Evolutionary conservation across 2,797 vertebrate genomes (phyloP).

Genomic region (Chelidonichthys spinosus): DNA sequence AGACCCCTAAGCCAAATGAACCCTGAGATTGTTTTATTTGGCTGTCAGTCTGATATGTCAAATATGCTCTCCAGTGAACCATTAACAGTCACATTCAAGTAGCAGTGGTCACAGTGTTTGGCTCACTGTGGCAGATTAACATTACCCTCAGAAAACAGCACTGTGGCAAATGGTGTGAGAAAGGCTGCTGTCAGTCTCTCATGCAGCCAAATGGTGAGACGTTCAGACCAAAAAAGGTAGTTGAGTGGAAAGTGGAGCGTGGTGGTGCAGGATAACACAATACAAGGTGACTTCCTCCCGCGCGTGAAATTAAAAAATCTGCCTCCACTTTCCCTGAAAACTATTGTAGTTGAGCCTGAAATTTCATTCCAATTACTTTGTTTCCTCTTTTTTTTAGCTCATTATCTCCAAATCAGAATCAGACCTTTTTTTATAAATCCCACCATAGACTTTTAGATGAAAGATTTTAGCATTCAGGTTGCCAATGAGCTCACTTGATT

Average conservation of each 20-base stretch:
- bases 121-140: constrained; percentile 46
- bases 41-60: constrained; percentile 9
- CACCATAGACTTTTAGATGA: not conserved
- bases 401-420: not conserved
- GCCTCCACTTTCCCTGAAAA: not conserved
- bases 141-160: constrained; percentile 65
- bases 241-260: constrained; percentile 33
- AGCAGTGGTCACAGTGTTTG: constrained; percentile 41
- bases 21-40: not conserved
- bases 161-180: constrained; percentile 59
- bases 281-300: constrained; percentile 29
- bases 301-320: constrained; percentile 35
- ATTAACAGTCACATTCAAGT: constrained; percentile 11
- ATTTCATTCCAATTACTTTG: not conserved
- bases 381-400: not conserved
- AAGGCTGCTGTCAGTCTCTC: constrained; percentile 53
- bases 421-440: not conserved
- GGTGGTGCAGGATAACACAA: constrained; percentile 19
- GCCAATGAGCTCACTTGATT: not conserved
- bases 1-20: constrained; percentile 18
- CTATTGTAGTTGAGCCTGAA: not conserved
- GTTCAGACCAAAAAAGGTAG: constrained; percentile 73
- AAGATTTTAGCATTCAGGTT: not conserved
- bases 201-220: constrained; percentile 59
- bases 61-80: constrained; percentile 5